Evolutionary conservation across 2,888 invertebrate species (phyloP).

Genomic region (Biston betularia): DNA sequence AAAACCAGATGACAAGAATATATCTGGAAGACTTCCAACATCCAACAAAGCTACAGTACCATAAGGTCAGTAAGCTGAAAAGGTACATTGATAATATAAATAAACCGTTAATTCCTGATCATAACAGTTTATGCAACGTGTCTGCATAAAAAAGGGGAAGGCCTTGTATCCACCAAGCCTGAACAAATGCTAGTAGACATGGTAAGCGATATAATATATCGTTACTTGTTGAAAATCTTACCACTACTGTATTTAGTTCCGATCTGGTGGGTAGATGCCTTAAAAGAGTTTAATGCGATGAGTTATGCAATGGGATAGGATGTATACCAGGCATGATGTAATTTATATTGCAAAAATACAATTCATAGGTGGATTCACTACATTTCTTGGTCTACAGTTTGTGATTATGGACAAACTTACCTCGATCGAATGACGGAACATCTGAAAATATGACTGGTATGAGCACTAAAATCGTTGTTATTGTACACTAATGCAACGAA

Average conservation of each 20-base stretch:
- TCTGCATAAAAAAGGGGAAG: slow-evolving; percentile 1
- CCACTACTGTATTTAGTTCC: not conserved
- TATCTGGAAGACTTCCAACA: slow-evolving; percentile 33
- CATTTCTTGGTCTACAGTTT: slow-evolving; percentile 75
- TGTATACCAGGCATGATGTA: slow-evolving; percentile 28
- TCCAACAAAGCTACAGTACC: slow-evolving; percentile 42
- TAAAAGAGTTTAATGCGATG: slow-evolving; percentile 39
- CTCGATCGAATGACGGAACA: slow-evolving; percentile 75
- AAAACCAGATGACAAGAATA: slow-evolving; percentile 17
- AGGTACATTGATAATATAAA: slow-evolving; percentile 42
- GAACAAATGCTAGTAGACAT: not conserved
- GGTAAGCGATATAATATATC: not conserved
- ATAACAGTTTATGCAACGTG: slow-evolving; percentile 5
- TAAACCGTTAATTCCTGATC: slow-evolving; percentile 24
- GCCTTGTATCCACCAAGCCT: not conserved
- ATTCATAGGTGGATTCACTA: slow-evolving; percentile 67
- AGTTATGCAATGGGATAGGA: slow-evolving; percentile 39
- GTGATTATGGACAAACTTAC: slow-evolving; percentile 74
- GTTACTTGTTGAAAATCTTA: not conserved
- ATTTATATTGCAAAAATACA: slow-evolving; percentile 44
- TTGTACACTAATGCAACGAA: slow-evolving; percentile 49
- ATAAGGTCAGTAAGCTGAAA: slow-evolving; percentile 44
- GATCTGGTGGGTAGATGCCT: not conserved
- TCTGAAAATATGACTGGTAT: slow-evolving; percentile 79
- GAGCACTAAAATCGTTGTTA: slow-evolving; percentile 60